Percentiles rank a stretch among this genome's conserved stretches.
These are phyloP conservation scores for Brachionus paranguensis DNA, from an alignment of 1,140 invertebrate genomes.

Conservation along the genomic window DNA sequence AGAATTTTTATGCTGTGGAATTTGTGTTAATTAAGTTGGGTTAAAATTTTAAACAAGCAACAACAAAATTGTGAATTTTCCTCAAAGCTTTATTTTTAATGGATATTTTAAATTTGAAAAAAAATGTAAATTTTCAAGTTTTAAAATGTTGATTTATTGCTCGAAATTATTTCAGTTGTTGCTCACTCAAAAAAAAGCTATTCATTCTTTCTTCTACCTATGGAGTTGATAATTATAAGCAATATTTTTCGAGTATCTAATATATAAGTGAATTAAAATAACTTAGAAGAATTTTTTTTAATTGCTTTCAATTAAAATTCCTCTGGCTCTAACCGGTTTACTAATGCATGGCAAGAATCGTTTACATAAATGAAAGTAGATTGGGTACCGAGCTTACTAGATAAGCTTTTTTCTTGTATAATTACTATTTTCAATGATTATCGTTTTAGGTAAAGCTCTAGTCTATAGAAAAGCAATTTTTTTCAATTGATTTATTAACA, in stretches of 20 bases:
- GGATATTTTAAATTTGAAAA: neutral
- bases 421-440: neutral
- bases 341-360: neutral
- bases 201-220: neutral
- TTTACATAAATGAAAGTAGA: neutral
- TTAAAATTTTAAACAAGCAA: neutral
- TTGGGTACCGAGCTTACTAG: neutral
- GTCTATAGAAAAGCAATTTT: neutral
- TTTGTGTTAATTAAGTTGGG: neutral
- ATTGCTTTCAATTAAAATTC: constrained; percentile 25
- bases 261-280: neutral
- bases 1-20: neutral
- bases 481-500: neutral
- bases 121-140: neutral
- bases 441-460: neutral
- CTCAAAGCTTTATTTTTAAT: neutral
- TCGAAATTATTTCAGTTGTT: neutral
- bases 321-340: neutral
- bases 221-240: neutral
- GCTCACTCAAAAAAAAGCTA: neutral
- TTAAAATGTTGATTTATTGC: constrained; percentile 1
- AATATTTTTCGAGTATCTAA: neutral
- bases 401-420: neutral
- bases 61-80: neutral
- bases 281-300: neutral